phyloP scores from a whole-genome alignment of 2,888 invertebrate species.

The Charanyca ferruginea region DNA sequence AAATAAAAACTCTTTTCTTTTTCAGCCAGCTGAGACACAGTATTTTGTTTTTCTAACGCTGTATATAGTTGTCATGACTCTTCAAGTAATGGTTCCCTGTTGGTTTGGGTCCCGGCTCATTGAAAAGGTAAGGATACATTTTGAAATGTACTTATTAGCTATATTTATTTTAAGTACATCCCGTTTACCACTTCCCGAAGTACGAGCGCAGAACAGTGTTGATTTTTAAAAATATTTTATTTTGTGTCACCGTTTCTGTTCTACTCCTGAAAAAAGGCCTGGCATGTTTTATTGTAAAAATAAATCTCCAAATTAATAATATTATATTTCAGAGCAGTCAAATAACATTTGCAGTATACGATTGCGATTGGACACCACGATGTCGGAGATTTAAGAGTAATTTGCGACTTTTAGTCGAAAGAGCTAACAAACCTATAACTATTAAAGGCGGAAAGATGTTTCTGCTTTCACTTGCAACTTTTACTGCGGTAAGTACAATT shows the following conservation, averaged over 20 bases:
- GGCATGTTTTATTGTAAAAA: neutral
- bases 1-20: constrained; percentile 4
- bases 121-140: constrained; percentile 70
- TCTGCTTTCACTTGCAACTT: constrained; percentile 78
- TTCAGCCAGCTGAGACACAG: constrained; percentile 76
- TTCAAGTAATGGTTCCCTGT: constrained; percentile 80
- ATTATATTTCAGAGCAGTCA: constrained; percentile 75
- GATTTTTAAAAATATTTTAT: no score
- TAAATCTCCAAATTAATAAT: neutral
- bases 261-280: no score
- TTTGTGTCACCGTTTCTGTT: no score
- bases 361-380: constrained; percentile 79
- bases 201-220: no score
- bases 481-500: constrained; percentile 77
- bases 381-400: constrained; percentile 79
- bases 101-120: constrained; percentile 81
- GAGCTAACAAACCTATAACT: constrained; percentile 76
- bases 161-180: no score
- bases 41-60: constrained; percentile 78
- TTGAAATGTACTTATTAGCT: no score
- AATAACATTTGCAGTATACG: constrained; percentile 76
- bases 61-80: constrained; percentile 76
- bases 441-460: constrained; percentile 83
- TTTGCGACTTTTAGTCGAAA: constrained; percentile 79
- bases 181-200: no score